These are phyloP conservation scores for Clarias macrocephalus DNA, from an alignment of 2,113 vertebrate genomes.

Conservation along the genomic window DNA sequence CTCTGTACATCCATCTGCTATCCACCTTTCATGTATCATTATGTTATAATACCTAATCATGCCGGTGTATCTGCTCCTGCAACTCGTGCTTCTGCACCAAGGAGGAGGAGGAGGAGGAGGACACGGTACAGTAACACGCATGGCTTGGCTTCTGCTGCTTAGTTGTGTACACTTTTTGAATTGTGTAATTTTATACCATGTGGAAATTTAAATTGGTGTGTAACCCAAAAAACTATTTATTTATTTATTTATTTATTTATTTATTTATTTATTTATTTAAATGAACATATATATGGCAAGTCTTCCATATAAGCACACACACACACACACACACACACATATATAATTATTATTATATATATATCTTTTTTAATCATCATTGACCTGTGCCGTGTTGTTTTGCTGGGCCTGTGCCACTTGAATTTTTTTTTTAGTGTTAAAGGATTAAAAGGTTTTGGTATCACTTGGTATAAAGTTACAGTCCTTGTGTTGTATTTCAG, in stretches of 20 bases:
- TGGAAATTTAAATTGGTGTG: slow-evolving; percentile 1
- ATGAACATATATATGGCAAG: too few species aligned
- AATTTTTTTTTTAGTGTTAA: too few species aligned
- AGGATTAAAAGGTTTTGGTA: too few species aligned
- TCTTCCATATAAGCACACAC: too few species aligned
- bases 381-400: too few species aligned
- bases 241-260: too few species aligned
- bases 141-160: slow-evolving; percentile 17
- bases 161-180: slow-evolving; percentile 6
- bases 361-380: too few species aligned
- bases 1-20: neutral
- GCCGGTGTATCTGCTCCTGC: slow-evolving; percentile 28
- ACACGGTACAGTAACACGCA: slow-evolving; percentile 33
- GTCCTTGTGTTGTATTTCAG: neutral
- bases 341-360: too few species aligned
- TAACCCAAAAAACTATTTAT: too few species aligned
- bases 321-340: too few species aligned
- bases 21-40: neutral
- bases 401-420: too few species aligned
- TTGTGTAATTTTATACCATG: slow-evolving; percentile 60
- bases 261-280: too few species aligned
- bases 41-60: slow-evolving; percentile 1
- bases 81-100: slow-evolving; percentile 21
- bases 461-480: slow-evolving; percentile 48
- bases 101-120: slow-evolving; percentile 24